Evolutionary conservation across 2,797 vertebrate species (phyloP).

Genomic region (Mastacembelus armatus): DNA sequence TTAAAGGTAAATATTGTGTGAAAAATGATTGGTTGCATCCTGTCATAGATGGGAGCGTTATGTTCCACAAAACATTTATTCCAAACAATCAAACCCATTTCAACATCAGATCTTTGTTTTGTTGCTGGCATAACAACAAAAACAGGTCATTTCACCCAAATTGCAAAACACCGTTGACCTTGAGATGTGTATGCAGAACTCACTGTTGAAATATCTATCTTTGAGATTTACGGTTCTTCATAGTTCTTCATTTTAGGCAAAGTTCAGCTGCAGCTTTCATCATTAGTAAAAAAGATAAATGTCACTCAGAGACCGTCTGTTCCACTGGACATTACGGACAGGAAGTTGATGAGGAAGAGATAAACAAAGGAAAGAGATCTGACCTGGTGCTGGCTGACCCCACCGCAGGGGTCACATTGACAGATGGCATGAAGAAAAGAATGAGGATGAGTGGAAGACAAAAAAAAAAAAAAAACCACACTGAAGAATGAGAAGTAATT

Average conservation of each 20-base stretch:
- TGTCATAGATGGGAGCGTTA: constrained; percentile 31
- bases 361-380: constrained; percentile 29
- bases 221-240: constrained; percentile 7
- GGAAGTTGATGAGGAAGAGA: constrained; percentile 46
- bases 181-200: not conserved
- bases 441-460: constrained; percentile 34
- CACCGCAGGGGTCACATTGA: constrained; percentile 33
- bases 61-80: constrained; percentile 26
- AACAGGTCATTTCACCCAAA: not conserved
- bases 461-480: constrained; percentile 45
- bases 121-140: constrained; percentile 1
- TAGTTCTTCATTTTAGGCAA: constrained; percentile 14
- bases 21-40: constrained; percentile 23
- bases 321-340: constrained; percentile 53
- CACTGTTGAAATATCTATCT: not conserved
- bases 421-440: constrained; percentile 40
- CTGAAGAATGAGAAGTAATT: constrained; percentile 66
- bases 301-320: constrained; percentile 57
- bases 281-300: constrained; percentile 69
- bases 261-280: not conserved
- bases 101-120: constrained; percentile 3
- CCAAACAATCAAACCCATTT: constrained; percentile 31
- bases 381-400: constrained; percentile 60
- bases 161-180: constrained; percentile 20
- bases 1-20: constrained; percentile 42